A percentile compares a stretch with the other conserved stretches of the same genome.
Evolutionary conservation across 2,888 invertebrate species (phyloP).

Genomic region (Tetramorium bicarinatum): DNA sequence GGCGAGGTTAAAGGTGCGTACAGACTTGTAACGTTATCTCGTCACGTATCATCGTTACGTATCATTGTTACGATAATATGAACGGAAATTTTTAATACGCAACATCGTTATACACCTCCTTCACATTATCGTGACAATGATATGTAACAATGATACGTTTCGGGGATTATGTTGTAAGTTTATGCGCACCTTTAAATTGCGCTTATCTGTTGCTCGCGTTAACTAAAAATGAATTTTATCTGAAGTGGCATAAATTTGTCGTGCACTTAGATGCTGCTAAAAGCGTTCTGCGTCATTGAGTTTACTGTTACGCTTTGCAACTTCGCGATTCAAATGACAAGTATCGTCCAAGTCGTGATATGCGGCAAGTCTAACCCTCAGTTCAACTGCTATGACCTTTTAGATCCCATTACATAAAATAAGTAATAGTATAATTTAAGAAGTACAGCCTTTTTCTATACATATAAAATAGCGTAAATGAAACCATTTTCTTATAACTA

Average conservation of each 20-base stretch:
- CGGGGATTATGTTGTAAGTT: too few species aligned
- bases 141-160: too few species aligned
- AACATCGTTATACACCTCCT: too few species aligned
- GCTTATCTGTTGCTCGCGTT: background rate
- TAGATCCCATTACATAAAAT: background rate
- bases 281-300: constrained; percentile 18
- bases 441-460: background rate
- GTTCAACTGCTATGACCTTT: background rate
- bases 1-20: background rate
- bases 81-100: too few species aligned
- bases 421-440: background rate
- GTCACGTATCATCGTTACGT: too few species aligned
- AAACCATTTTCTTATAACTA: background rate
- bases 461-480: too few species aligned
- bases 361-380: background rate
- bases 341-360: background rate
- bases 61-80: too few species aligned
- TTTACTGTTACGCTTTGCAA: background rate
- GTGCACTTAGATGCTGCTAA: constrained; percentile 6
- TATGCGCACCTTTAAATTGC: background rate
- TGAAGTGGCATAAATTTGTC: constrained; percentile 10
- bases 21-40: too few species aligned
- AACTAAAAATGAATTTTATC: constrained; percentile 19
- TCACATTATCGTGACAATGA: too few species aligned
- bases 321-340: background rate